phyloP scores from a whole-genome alignment of 2,113 vertebrate species.

The Semnornis frantzii region DNA sequence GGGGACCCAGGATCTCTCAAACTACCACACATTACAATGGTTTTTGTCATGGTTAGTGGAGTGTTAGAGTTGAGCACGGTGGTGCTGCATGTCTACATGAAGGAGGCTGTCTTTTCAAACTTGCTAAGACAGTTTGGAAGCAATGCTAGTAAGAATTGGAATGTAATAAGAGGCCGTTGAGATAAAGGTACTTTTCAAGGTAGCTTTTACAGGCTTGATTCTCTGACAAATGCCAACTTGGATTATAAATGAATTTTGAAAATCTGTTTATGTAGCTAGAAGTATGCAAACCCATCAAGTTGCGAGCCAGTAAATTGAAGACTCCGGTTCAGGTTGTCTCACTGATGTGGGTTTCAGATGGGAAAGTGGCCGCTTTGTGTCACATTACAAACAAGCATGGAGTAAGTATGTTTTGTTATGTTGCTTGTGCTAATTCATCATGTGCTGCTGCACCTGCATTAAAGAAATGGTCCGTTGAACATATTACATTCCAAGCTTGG shows the following conservation, averaged over 20 bases:
- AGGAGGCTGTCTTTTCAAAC: neutral
- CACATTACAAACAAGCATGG: neutral
- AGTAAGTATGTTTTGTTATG: neutral
- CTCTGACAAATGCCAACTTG: too few relatives aligned
- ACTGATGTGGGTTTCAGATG: neutral
- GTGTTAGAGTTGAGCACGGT: neutral
- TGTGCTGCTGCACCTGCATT: neutral
- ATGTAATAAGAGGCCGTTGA: too few relatives aligned
- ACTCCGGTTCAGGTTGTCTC: neutral
- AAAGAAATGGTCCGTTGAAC: neutral
- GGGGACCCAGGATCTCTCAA: too few relatives aligned
- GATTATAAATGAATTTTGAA: too few relatives aligned
- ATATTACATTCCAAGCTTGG: neutral
- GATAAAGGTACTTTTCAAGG: too few relatives aligned
- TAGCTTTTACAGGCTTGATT: too few relatives aligned
- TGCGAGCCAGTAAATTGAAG: neutral
- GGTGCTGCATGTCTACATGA: neutral
- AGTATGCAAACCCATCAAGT: too few relatives aligned
- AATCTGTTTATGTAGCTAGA: neutral
- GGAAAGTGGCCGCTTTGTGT: neutral
- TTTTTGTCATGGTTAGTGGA: neutral
- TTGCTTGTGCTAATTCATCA: neutral
- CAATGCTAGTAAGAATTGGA: neutral
- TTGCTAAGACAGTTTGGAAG: neutral
- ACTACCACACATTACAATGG: neutral